A percentile compares a stretch with the other conserved stretches of the same genome.
phyloP scores from a whole-genome alignment of 2,888 invertebrate genomes.

The Linnaemya tessellans region DNA sequence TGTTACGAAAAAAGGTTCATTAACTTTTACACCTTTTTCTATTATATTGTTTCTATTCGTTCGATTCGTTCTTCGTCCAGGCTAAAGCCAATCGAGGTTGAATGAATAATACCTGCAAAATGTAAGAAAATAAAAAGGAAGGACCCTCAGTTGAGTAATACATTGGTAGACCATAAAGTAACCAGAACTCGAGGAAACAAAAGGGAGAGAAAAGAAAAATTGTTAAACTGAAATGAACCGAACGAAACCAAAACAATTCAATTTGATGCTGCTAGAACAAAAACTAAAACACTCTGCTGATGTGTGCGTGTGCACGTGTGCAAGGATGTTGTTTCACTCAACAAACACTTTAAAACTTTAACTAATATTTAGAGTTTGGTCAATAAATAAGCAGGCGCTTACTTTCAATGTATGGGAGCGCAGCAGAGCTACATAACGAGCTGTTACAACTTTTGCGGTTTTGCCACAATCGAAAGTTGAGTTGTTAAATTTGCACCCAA shows the following conservation, averaged over 20 bases:
- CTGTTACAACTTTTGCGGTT: no score
- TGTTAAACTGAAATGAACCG: conserved; percentile 60
- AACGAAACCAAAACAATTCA: conserved; percentile 68
- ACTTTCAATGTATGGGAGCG: neutral
- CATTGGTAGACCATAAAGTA: conserved; percentile 63
- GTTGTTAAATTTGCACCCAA: no score
- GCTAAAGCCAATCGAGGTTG: conserved; percentile 59
- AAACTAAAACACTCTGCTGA: conserved; percentile 9
- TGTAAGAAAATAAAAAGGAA: neutral
- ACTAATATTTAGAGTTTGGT: conserved; percentile 63
- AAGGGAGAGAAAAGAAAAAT: neutral
- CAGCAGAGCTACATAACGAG: neutral
- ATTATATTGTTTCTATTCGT: conserved; percentile 39
- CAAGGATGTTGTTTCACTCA: neutral
- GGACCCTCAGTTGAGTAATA: conserved; percentile 57
- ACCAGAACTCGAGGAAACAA: conserved; percentile 48
- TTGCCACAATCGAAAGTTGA: no score
- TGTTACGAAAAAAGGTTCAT: conserved; percentile 63
- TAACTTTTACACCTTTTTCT: conserved; percentile 66
- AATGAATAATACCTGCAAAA: conserved; percentile 58
- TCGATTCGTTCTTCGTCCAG: conserved; percentile 15
- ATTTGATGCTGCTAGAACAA: conserved; percentile 42
- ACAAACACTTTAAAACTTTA: conserved; percentile 61
- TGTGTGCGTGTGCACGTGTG: neutral
- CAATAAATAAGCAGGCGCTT: conserved; percentile 35